A percentile compares a stretch with the other conserved stretches of the same genome.
These are phyloP conservation scores for Drosophila oshimai DNA, from an alignment of 1,140 invertebrate species.

Conservation along the genomic window DNA sequence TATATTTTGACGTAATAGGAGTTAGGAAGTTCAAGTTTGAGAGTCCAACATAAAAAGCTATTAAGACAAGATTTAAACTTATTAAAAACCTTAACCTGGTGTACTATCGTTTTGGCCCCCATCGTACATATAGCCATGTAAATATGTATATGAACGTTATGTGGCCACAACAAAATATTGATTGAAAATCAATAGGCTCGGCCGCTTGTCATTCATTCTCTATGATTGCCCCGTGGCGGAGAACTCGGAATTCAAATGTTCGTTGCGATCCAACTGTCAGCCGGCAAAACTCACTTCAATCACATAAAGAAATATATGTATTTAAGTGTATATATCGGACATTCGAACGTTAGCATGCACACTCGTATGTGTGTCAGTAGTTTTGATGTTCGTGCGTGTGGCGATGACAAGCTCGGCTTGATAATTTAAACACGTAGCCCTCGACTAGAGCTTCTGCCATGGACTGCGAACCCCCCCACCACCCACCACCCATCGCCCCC, in stretches of 20 bases:
- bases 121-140: slow-evolving; percentile 5
- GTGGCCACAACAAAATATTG: slow-evolving; percentile 67
- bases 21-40: too few relatives aligned
- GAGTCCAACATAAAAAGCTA: background rate
- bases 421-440: slow-evolving; percentile 76
- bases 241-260: slow-evolving; percentile 30
- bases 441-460: slow-evolving; percentile 19
- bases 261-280: slow-evolving; percentile 29
- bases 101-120: slow-evolving; percentile 2
- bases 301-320: slow-evolving; percentile 13
- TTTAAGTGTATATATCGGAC: slow-evolving; percentile 4
- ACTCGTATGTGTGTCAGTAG: slow-evolving; percentile 29
- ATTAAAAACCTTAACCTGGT: background rate
- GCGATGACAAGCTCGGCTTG: slow-evolving; percentile 75
- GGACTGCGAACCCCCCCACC: slow-evolving; percentile 14
- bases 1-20: too few relatives aligned
- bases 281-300: slow-evolving; percentile 50
- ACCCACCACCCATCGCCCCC: background rate
- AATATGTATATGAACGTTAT: slow-evolving; percentile 1
- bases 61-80: background rate
- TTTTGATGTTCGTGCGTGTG: slow-evolving; percentile 55
- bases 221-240: slow-evolving; percentile 5
- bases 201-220: slow-evolving; percentile 46
- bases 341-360: slow-evolving; percentile 29
- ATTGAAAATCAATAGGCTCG: slow-evolving; percentile 76